phyloP scores from a whole-genome alignment of 1,140 invertebrate genomes.

The Diprion similis region DNA sequence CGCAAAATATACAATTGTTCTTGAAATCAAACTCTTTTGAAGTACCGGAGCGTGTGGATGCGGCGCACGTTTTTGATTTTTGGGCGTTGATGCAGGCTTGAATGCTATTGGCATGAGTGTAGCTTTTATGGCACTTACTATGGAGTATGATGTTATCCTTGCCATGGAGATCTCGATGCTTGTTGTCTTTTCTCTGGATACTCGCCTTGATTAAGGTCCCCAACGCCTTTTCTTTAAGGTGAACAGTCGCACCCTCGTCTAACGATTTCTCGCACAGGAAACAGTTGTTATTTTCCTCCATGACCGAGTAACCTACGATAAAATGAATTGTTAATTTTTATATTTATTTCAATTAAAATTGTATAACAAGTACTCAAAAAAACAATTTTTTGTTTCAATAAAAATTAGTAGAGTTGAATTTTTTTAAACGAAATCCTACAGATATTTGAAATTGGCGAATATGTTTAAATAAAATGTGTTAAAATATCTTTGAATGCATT shows the following conservation, averaged over 20 bases:
- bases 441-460: too few relatives aligned
- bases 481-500: too few relatives aligned
- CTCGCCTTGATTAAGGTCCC: not conserved
- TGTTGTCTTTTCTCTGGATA: not conserved
- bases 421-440: too few relatives aligned
- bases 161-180: not conserved
- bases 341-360: too few relatives aligned
- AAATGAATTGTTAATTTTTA: too few relatives aligned
- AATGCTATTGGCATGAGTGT: not conserved
- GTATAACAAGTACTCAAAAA: too few relatives aligned
- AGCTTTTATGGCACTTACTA: not conserved
- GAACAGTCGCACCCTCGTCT: not conserved
- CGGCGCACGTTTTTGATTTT: not conserved
- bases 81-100: not conserved
- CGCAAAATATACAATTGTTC: not conserved
- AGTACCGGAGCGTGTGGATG: not conserved
- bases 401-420: too few relatives aligned
- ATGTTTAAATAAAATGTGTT: too few relatives aligned
- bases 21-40: not conserved
- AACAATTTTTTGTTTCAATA: too few relatives aligned
- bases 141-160: not conserved
- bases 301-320: too few relatives aligned
- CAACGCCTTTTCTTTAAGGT: not conserved
- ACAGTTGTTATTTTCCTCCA: too few relatives aligned
- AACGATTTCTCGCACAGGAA: not conserved